Evolutionary conservation across 2,888 invertebrate genomes (phyloP).

Genomic region (Choristoneura rosaceana): DNA sequence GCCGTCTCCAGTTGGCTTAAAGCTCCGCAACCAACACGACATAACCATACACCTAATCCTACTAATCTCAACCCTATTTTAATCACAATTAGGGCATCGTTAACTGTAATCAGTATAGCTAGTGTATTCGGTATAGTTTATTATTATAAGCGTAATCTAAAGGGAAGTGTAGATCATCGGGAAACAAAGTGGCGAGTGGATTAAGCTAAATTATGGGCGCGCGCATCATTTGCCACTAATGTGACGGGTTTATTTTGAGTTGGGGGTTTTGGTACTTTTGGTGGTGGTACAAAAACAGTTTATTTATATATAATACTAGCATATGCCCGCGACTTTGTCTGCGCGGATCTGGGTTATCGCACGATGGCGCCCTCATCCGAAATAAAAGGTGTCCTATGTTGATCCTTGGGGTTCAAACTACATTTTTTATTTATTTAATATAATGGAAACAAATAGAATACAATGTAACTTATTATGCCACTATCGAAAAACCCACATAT

Average conservation of each 20-base stretch:
- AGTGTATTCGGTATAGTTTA: slow-evolving; percentile 53
- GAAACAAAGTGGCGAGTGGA: slow-evolving; percentile 23
- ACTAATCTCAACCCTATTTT: slow-evolving; percentile 20
- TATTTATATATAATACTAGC: neutral
- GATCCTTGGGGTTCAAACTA: too few species aligned
- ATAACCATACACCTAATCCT: slow-evolving; percentile 30
- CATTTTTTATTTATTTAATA: too few species aligned
- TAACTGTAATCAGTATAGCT: neutral
- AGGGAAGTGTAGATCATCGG: slow-evolving; percentile 52
- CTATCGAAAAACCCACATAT: too few species aligned
- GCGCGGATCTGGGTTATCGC: too few species aligned
- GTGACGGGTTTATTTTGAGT: slow-evolving; percentile 47
- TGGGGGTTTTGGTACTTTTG: neutral
- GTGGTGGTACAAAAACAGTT: neutral
- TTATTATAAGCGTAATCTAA: slow-evolving; percentile 58
- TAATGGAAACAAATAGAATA: too few species aligned
- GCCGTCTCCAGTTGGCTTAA: neutral
- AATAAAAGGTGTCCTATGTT: too few species aligned
- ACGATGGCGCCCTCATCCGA: too few species aligned
- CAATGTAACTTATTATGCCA: too few species aligned
- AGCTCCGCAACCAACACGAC: neutral
- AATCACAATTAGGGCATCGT: slow-evolving; percentile 1
- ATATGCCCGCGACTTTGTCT: too few species aligned
- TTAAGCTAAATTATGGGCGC: slow-evolving; percentile 45
- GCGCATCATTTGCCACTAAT: slow-evolving; percentile 40